These are phyloP conservation scores for Peromyscus leucopus DNA, from an alignment of 2,113 vertebrate genomes.

Conservation along the genomic window DNA sequence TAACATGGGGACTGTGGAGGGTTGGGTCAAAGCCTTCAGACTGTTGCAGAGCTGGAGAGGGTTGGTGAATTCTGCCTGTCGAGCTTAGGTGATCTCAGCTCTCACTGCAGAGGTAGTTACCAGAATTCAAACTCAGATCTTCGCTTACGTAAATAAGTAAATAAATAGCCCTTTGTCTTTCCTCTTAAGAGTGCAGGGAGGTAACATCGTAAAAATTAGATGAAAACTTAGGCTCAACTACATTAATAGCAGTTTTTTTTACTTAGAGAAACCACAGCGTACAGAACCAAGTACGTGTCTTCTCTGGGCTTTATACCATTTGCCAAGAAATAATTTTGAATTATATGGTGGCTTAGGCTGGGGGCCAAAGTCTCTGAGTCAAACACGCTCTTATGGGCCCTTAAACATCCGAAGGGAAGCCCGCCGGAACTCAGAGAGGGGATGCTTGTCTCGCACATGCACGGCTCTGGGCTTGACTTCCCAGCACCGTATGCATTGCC, in stretches of 20 bases:
- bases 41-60: neutral
- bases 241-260: neutral
- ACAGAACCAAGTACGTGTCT: neutral
- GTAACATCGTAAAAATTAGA: neutral
- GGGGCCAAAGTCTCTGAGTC: neutral
- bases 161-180: neutral
- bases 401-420: neutral
- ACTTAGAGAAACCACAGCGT: neutral
- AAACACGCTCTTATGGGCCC: neutral
- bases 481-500: neutral
- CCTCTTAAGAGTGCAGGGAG: neutral
- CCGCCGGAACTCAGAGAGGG: neutral
- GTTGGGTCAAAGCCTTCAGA: neutral
- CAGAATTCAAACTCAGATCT: neutral
- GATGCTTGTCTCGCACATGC: rapidly evolving
- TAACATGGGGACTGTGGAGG: rapidly evolving
- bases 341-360: neutral
- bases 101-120: neutral
- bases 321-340: neutral
- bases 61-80: neutral
- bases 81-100: neutral
- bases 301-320: neutral
- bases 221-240: neutral
- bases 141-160: neutral
- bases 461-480: neutral